phyloP scores from a whole-genome alignment of 2,113 vertebrate species.

The Dolichotis patagonum region DNA sequence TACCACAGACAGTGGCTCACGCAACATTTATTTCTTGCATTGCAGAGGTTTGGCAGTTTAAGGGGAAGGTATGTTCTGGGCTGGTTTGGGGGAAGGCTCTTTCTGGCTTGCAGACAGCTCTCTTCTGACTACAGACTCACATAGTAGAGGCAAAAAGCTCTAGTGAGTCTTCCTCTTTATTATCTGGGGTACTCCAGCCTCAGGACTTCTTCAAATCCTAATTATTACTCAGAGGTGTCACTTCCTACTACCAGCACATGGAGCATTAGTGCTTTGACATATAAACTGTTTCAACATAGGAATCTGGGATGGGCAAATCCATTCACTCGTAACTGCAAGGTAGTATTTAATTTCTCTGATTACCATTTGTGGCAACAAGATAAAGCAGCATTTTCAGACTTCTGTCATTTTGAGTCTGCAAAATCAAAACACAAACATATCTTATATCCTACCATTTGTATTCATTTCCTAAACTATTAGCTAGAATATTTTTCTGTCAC shows the following conservation, averaged over 20 bases:
- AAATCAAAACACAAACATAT: constrained; percentile 8
- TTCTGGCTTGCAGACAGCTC: not conserved
- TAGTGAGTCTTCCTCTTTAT: not conserved
- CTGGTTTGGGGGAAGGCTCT: not conserved
- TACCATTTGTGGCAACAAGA: not conserved
- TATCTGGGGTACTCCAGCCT: not conserved
- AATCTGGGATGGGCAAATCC: no score
- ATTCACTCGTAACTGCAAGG: not conserved
- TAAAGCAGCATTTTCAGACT: not conserved
- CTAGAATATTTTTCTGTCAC: not conserved
- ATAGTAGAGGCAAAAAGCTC: not conserved
- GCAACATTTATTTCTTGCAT: not conserved
- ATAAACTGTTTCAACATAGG: not conserved
- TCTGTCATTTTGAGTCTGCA: not conserved
- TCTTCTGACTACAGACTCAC: not conserved
- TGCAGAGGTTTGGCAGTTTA: not conserved
- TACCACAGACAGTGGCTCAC: not conserved
- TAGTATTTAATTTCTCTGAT: not conserved
- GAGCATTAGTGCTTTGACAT: not conserved
- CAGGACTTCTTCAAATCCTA: not conserved
- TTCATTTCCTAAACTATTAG: not conserved
- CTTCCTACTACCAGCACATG: no score
- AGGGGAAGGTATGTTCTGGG: not conserved
- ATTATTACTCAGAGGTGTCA: not conserved
- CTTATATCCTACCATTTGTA: not conserved